Evolutionary conservation across 2,797 vertebrate species (phyloP), one percentile per base, ranked within the genome.

Genomic region (Muscicapa striata): DNA sequence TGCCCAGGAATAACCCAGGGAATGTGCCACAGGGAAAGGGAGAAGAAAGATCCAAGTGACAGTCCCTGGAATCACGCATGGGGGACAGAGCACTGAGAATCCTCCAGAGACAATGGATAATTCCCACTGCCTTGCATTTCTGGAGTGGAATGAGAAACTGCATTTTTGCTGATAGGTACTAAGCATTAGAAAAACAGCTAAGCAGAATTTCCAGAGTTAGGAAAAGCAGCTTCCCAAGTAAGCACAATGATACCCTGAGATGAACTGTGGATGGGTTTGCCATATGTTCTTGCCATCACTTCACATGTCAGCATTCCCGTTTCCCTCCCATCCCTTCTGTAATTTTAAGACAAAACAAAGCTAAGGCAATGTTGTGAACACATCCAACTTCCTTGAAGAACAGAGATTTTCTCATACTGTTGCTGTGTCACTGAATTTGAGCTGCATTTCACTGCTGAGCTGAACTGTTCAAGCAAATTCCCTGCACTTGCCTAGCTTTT

Each of bases 401-500:
- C 30, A 57, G 80, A 40, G 26, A 66, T 49, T 62, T 87, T 69
- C 27, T 70, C 40, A 36, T 23, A 29, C n/a, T 61, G 15, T 52
- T 48, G 51, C 40, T 51, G 41, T 21, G 21, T 36, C 26, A 64
- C 24, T 61, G 73, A 89, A n/a, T 18, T 83, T 64, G 66, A 84
- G 10, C 51, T 78, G 58, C 23, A 17, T 89, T 90, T 84, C 77
- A 46, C 43, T 51, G 40, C n/a, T 13, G 43, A 59, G 32, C 51
- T 72, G 38, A 92, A 92, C 48, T 90, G 57, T 41, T 96, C 74
- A 81, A 70, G 49, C 27, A 94, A 87, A 81, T 72, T 75, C 48
- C 23, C 51, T 48, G 59, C 55, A 49, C 55, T 22, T 15, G 43
- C 24, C 85, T 89, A 68, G 34, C 86, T 93, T 90, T 27, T 38